phyloP scores from a whole-genome alignment of 2,888 invertebrate genomes.

The Cantharis lateralis region DNA sequence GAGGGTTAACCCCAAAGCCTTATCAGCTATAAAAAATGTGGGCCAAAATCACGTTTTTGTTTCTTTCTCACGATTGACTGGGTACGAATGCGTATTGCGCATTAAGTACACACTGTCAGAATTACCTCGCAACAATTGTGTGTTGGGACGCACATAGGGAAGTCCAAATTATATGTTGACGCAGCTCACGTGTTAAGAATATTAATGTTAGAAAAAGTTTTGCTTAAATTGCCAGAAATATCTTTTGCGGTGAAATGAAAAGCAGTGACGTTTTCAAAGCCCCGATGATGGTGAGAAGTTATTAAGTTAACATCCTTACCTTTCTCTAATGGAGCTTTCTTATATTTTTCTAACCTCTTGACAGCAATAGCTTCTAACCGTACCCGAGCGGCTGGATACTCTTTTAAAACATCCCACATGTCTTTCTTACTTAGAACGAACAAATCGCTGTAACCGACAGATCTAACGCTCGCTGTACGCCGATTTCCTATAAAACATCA shows the following conservation, averaged over 20 bases:
- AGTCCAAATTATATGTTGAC: background rate
- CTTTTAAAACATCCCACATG: slow-evolving; percentile 99
- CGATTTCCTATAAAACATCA: slow-evolving; percentile 79
- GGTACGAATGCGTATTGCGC: background rate
- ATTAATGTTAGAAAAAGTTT: background rate
- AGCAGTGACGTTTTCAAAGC: background rate
- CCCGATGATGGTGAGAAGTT: background rate
- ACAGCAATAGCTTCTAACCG: slow-evolving; percentile 96
- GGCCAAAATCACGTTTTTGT: background rate
- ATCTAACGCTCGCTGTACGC: slow-evolving; percentile 96
- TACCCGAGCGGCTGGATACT: slow-evolving; percentile 91
- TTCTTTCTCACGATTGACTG: background rate
- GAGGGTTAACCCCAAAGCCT: background rate
- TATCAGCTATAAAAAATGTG: background rate
- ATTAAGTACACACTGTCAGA: background rate
- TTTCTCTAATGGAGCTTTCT: slow-evolving; percentile 91
- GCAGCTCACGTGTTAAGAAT: background rate
- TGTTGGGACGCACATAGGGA: background rate
- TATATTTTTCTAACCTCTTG: slow-evolving; percentile 96
- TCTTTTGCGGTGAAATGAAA: background rate
- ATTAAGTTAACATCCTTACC: slow-evolving; percentile 61
- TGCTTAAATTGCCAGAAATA: background rate
- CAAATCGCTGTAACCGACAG: slow-evolving; percentile 97
- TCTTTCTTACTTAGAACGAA: slow-evolving; percentile 99
- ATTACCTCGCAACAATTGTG: background rate